phyloP scores from a whole-genome alignment of 2,888 invertebrate species.

The Lottia gigantea region DNA sequence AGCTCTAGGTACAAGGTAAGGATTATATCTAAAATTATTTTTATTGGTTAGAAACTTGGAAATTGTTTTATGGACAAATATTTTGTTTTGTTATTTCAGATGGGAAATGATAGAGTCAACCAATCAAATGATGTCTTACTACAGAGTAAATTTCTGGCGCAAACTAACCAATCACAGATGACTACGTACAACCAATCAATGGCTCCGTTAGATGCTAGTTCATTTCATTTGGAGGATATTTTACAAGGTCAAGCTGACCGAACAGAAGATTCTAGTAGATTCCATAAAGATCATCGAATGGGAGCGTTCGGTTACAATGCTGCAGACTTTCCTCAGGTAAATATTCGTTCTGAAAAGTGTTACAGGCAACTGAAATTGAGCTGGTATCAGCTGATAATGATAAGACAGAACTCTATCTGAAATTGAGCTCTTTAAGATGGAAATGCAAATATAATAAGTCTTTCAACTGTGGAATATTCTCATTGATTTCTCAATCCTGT shows the following conservation, averaged over 20 bases:
- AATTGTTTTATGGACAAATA: too few relatives aligned
- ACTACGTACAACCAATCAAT: slow-evolving; percentile 11
- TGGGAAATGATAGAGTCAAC: background rate
- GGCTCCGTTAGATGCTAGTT: slow-evolving; percentile 24
- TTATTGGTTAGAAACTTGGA: too few relatives aligned
- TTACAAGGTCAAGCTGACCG: slow-evolving; percentile 9
- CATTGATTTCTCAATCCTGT: too few relatives aligned
- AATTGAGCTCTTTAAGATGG: too few relatives aligned
- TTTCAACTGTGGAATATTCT: too few relatives aligned
- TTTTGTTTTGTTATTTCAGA: background rate
- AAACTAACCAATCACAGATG: slow-evolving; percentile 22
- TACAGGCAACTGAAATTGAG: too few relatives aligned
- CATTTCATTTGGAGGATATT: slow-evolving; percentile 30
- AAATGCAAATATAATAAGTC: too few relatives aligned
- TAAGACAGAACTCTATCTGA: too few relatives aligned
- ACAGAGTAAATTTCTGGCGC: slow-evolving; percentile 35
- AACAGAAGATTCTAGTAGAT: background rate
- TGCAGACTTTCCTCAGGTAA: slow-evolving; percentile 33
- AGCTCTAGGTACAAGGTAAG: too few relatives aligned
- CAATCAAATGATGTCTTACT: slow-evolving; percentile 27
- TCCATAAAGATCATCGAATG: slow-evolving; percentile 34
- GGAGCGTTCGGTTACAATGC: slow-evolving; percentile 49
- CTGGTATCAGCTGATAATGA: too few relatives aligned
- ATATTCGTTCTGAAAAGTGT: too few relatives aligned
- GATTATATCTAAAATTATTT: too few relatives aligned